phyloP scores from a whole-genome alignment of 2,888 invertebrate genomes.

The Nephrotoma appendiculata region DNA sequence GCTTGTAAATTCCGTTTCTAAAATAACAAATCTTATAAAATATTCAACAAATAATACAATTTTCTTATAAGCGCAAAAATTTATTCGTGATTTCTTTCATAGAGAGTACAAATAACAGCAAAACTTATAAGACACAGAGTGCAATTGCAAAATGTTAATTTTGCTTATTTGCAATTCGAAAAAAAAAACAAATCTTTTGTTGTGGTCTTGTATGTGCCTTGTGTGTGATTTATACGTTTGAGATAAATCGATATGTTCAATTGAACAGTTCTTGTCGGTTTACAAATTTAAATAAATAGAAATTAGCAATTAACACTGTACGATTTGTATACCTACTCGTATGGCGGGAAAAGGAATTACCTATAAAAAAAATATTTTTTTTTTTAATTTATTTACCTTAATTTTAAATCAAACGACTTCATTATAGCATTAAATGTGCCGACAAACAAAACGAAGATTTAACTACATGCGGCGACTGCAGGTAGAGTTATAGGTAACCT shows the following conservation, averaged over 20 bases:
- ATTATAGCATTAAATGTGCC: no score
- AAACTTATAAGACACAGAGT: neutral
- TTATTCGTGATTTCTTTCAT: neutral
- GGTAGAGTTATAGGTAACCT: no score
- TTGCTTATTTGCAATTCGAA: neutral
- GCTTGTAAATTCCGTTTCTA: neutral
- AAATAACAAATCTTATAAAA: neutral
- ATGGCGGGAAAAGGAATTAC: no score
- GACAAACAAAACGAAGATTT: no score
- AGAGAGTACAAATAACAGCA: neutral
- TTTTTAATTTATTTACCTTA: no score
- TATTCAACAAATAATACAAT: neutral
- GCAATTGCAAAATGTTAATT: neutral
- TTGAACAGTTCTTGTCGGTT: neutral
- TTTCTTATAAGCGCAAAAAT: neutral
- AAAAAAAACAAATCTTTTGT: neutral
- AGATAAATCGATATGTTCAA: neutral
- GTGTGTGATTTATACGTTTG: neutral
- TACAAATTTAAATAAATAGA: neutral
- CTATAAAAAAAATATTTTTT: no score
- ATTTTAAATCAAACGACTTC: no score
- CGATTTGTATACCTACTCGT: no score
- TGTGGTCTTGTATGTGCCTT: neutral
- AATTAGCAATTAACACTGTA: neutral
- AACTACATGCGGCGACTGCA: no score